A percentile compares a stretch with the other conserved stretches of the same genome.
phyloP scores from a whole-genome alignment of 2,888 invertebrate species.

The Caradrina clavipalpis region DNA sequence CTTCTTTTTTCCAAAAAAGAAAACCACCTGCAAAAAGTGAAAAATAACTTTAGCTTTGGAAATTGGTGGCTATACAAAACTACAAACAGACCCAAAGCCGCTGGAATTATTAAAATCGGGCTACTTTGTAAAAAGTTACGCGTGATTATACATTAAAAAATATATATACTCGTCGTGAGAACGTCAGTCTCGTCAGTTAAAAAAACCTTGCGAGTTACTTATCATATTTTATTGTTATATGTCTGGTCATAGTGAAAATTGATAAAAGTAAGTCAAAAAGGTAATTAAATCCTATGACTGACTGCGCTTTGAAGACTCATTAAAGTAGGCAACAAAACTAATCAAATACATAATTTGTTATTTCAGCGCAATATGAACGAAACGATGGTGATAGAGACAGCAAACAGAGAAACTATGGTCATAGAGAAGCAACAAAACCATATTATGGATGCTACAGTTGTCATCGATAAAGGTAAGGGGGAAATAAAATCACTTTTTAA shows the following conservation, averaged over 20 bases:
- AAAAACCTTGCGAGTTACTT: not conserved
- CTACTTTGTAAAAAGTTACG: no score
- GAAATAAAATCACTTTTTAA: no score
- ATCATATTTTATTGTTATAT: not conserved
- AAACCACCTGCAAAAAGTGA: no score
- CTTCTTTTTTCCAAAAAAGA: no score
- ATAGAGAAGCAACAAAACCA: slow-evolving; percentile 68
- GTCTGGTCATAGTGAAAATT: not conserved
- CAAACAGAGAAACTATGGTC: slow-evolving; percentile 70
- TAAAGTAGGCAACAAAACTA: not conserved
- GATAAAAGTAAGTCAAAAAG: not conserved
- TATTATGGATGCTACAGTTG: slow-evolving; percentile 80
- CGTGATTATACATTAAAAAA: no score
- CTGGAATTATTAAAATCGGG: no score
- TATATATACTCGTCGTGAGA: no score
- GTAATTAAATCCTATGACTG: not conserved
- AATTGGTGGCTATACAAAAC: no score
- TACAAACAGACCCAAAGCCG: no score
- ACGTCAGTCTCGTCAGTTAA: no score
- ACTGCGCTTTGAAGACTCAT: not conserved
- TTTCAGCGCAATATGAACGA: slow-evolving; percentile 79
- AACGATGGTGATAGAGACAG: slow-evolving; percentile 77
- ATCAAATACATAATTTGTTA: not conserved
- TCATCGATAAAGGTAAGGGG: slow-evolving; percentile 79
- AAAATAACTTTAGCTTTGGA: no score